Percentiles rank a stretch among this genome's conserved stretches.
Evolutionary conservation across 2,888 invertebrate species (phyloP).

Genomic region (Ennomos erosarius): DNA sequence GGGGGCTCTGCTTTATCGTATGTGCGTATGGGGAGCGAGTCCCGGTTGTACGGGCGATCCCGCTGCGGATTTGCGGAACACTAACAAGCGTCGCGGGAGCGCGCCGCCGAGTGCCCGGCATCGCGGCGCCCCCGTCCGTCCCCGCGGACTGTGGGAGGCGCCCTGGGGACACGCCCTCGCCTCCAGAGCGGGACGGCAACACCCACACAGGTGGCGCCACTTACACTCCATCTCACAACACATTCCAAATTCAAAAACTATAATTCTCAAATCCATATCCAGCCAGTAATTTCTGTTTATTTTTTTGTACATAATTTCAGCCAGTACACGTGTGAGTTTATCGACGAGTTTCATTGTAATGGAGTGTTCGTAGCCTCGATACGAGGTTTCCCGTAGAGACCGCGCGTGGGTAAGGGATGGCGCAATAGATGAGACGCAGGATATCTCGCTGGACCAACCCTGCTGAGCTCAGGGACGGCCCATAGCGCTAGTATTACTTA

Average conservation of each 20-base stretch:
- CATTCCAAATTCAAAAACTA: conserved; percentile 40
- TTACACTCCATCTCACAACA: conserved; percentile 41
- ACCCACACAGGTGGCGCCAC: conserved; percentile 77
- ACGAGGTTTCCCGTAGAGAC: conserved; percentile 74
- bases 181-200: conserved; percentile 80
- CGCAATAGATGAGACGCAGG: conserved; percentile 68
- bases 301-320: conserved; percentile 37
- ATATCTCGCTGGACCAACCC: conserved; percentile 74
- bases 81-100: conserved; percentile 85
- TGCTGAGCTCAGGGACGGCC: conserved; percentile 72
- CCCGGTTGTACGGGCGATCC: conserved; percentile 84
- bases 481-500: conserved; percentile 77
- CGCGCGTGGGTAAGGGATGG: conserved; percentile 73
- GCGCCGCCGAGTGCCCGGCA: conserved; percentile 81
- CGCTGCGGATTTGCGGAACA: conserved; percentile 85
- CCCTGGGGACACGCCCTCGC: conserved; percentile 85
- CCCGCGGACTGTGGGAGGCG: conserved; percentile 83
- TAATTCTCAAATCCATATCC: conserved; percentile 12
- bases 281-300: conserved; percentile 29
- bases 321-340: conserved; percentile 49
- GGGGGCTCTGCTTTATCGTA: conserved; percentile 80
- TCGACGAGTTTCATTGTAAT: conserved; percentile 61
- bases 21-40: conserved; percentile 79
- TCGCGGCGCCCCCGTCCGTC: conserved; percentile 83
- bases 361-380: conserved; percentile 36